These are phyloP conservation scores for Coptodon rendalli DNA, from an alignment of 2,113 vertebrate species.

Conservation along the genomic window DNA sequence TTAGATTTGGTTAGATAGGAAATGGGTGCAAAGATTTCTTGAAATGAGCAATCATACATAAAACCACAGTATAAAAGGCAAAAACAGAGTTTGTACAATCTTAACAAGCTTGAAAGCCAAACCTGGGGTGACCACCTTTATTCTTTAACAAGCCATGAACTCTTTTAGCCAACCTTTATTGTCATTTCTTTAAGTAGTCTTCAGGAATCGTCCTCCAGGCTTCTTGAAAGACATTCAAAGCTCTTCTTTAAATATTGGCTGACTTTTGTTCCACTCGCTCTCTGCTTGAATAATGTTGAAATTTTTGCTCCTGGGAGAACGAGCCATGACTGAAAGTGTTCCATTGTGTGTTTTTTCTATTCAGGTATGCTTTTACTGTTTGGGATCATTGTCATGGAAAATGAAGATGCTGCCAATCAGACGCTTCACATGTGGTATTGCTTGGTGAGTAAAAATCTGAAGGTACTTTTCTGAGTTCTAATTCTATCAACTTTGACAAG, in stretches of 20 bases:
- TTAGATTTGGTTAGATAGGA: neutral
- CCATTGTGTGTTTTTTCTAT: neutral
- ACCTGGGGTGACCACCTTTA: neutral
- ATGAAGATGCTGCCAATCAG: neutral
- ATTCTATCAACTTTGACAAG: neutral
- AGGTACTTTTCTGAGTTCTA: neutral
- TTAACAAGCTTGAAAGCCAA: neutral
- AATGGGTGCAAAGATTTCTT: neutral
- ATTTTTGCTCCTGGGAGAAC: neutral
- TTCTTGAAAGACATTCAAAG: neutral
- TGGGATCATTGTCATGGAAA: neutral
- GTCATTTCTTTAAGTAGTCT: neutral
- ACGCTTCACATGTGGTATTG: rapidly evolving
- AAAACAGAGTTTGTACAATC: neutral
- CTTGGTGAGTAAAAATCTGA: neutral
- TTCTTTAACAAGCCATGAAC: neutral
- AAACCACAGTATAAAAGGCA: neutral
- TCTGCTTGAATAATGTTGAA: neutral
- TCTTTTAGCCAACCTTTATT: neutral
- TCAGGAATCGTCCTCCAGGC: neutral
- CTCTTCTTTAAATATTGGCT: rapidly evolving
- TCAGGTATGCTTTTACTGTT: neutral
- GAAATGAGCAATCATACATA: neutral
- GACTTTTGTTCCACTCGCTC: neutral
- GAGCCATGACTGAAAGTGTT: neutral